These are phyloP conservation scores for Druon quercuslanigerum DNA, from an alignment of 1,140 invertebrate species.

Conservation along the genomic window DNA sequence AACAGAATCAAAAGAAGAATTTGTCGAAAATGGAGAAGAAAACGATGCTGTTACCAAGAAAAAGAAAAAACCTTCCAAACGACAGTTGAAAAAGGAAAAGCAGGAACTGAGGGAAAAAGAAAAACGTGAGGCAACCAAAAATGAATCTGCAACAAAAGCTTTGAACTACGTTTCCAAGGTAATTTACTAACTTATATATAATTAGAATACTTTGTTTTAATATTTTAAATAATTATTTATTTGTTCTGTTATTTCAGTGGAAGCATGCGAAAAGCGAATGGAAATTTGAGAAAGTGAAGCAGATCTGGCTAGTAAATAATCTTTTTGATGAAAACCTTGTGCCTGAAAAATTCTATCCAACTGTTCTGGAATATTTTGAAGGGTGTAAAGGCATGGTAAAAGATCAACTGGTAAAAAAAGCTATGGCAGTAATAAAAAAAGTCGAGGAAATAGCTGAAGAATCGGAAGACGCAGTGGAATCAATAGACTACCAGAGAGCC, in stretches of 20 bases:
- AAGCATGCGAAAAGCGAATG: slow-evolving; percentile 81
- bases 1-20: neutral
- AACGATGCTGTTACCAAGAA: slow-evolving; percentile 27
- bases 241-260: slow-evolving; percentile 75
- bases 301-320: slow-evolving; percentile 84
- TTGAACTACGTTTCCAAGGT: slow-evolving; percentile 67
- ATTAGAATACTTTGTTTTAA: slow-evolving; percentile 3
- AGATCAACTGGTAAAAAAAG: slow-evolving; percentile 78
- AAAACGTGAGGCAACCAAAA: slow-evolving; percentile 48
- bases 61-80: slow-evolving; percentile 55
- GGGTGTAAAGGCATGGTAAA: slow-evolving; percentile 81
- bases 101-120: slow-evolving; percentile 44
- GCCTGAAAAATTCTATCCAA: slow-evolving; percentile 78
- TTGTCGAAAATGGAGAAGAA: neutral
- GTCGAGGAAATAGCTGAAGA: slow-evolving; percentile 75
- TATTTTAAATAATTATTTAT: slow-evolving; percentile 29
- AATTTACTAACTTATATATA: slow-evolving; percentile 30
- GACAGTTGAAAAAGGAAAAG: slow-evolving; percentile 63
- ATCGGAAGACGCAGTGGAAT: slow-evolving; percentile 65
- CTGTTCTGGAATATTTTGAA: slow-evolving; percentile 83
- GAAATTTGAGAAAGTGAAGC: slow-evolving; percentile 86
- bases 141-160: slow-evolving; percentile 57
- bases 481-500: slow-evolving; percentile 74
- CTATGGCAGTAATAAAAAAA: slow-evolving; percentile 79
- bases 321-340: slow-evolving; percentile 79